These are phyloP conservation scores for Crotalus tigris DNA, from an alignment of 2,113 vertebrate species.

Conservation along the genomic window DNA sequence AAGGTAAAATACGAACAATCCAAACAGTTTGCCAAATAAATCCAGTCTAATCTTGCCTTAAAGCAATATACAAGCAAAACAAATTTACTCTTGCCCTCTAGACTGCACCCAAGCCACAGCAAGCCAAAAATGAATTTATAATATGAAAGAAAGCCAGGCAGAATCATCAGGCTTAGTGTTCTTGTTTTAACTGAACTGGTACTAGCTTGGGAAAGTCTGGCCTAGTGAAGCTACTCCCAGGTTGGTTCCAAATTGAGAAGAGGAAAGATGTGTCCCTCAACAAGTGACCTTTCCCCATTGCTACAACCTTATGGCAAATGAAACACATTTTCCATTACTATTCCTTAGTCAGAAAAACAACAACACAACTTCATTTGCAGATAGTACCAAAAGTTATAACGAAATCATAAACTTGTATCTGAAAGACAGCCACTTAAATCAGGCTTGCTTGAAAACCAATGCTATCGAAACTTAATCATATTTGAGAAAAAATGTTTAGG, in stretches of 20 bases:
- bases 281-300: too few species aligned
- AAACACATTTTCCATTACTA: not conserved
- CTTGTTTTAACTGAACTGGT: not conserved
- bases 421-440: not conserved
- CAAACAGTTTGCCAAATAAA: conserved; percentile 2
- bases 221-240: not conserved
- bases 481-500: not conserved
- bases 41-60: not conserved
- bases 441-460: not conserved
- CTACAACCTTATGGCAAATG: not conserved
- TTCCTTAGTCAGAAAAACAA: not conserved
- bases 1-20: not conserved
- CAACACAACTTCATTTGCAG: not conserved
- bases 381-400: not conserved
- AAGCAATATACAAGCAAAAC: conserved; percentile 3
- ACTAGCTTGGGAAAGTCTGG: not conserved
- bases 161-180: not conserved
- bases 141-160: not conserved
- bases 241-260: not conserved
- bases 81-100: not conserved
- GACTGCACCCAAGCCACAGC: not conserved
- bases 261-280: not conserved
- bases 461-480: not conserved
- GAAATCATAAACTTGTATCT: not conserved
- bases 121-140: not conserved